phyloP scores from a whole-genome alignment of 1,140 invertebrate species.

The Orius laevigatus region DNA sequence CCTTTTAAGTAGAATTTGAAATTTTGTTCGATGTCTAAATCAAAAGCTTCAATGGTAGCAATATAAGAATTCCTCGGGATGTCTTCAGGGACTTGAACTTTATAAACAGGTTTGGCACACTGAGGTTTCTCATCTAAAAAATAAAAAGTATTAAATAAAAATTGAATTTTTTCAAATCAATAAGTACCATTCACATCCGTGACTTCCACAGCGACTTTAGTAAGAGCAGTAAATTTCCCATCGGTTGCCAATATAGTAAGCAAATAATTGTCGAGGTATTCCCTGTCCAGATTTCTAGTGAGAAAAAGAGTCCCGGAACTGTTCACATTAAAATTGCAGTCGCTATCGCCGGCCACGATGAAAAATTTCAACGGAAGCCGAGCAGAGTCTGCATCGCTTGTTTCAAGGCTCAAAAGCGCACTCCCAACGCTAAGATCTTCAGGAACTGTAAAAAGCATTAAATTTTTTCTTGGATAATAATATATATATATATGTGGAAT shows the following conservation, averaged over 20 bases:
- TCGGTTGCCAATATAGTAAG: constrained; percentile 65
- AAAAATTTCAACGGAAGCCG: neutral
- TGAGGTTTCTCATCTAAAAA: constrained; percentile 7
- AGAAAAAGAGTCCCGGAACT: constrained; percentile 62
- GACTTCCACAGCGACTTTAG: constrained; percentile 51
- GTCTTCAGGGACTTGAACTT: constrained; percentile 2
- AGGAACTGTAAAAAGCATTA: too few species aligned
- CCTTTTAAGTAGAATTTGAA: neutral
- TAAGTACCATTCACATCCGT: constrained; percentile 65
- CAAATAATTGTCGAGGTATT: constrained; percentile 46
- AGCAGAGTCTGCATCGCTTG: neutral
- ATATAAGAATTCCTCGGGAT: neutral
- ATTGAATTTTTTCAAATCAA: neutral
- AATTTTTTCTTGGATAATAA: too few species aligned
- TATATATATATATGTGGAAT: too few species aligned
- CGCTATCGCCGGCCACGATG: neutral
- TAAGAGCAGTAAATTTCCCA: constrained; percentile 60
- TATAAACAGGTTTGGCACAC: neutral
- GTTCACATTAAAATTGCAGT: constrained; percentile 1
- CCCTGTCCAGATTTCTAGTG: constrained; percentile 57
- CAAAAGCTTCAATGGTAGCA: constrained; percentile 1
- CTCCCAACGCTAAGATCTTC: neutral
- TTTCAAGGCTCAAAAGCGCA: neutral
- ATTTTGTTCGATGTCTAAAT: constrained; percentile 1
- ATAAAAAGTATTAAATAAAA: constrained; percentile 3